Evolutionary conservation across 2,888 invertebrate genomes (phyloP).

Genomic region (Selenia dentaria): DNA sequence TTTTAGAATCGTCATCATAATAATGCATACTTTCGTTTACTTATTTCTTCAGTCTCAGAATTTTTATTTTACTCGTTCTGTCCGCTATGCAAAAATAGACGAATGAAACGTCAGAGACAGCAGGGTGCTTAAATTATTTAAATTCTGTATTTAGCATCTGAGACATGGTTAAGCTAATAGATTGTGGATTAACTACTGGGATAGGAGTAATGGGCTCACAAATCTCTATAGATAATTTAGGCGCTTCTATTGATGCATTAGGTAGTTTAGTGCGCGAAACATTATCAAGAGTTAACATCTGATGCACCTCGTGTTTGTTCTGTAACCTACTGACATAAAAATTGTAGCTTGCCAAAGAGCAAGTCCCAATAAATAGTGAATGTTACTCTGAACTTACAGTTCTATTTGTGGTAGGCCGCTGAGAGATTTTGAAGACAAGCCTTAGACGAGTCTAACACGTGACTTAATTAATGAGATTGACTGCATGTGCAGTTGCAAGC

Average conservation of each 20-base stretch:
- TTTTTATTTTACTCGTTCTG: constrained; percentile 74
- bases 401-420: too few species aligned
- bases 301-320: too few species aligned
- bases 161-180: not conserved
- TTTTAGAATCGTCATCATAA: constrained; percentile 74
- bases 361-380: too few species aligned
- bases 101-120: constrained; percentile 44
- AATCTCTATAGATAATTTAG: not conserved
- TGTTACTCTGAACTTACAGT: too few species aligned
- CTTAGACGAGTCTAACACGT: too few species aligned
- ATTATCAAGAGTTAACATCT: too few species aligned
- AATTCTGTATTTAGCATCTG: not conserved
- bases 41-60: constrained; percentile 68
- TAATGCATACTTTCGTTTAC: constrained; percentile 80
- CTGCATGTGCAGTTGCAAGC: too few species aligned
- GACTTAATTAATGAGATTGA: too few species aligned
- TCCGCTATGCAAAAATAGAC: constrained; percentile 55
- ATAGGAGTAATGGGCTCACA: not conserved
- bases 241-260: not conserved
- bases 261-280: too few species aligned
- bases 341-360: too few species aligned
- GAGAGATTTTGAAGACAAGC: too few species aligned
- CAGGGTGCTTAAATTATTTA: not conserved
- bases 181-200: not conserved
- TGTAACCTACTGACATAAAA: too few species aligned